A percentile compares a stretch with the other conserved stretches of the same genome.
phyloP scores from a whole-genome alignment of 2,888 invertebrate genomes.

The Julus scandinavius region DNA sequence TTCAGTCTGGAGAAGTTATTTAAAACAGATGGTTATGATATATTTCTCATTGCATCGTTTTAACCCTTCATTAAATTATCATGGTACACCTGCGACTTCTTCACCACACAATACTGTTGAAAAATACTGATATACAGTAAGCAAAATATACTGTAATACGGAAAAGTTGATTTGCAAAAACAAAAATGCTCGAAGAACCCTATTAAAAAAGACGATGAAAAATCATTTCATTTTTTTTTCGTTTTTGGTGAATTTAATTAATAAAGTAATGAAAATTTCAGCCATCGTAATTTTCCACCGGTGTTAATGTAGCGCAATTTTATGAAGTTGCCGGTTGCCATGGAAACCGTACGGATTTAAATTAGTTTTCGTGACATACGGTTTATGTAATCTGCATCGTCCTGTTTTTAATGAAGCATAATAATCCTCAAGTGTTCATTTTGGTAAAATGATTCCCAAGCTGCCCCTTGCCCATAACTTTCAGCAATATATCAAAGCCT shows the following conservation, averaged over 20 bases:
- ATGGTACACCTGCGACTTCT: too few species aligned
- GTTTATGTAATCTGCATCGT: not conserved
- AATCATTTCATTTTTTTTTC: not conserved
- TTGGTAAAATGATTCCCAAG: not conserved
- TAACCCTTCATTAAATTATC: too few species aligned
- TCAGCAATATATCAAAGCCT: not conserved
- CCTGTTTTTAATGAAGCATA: constrained; percentile 1
- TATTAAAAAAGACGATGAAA: not conserved
- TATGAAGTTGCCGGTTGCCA: not conserved
- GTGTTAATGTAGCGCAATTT: not conserved
- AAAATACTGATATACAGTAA: too few species aligned
- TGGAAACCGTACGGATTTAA: not conserved
- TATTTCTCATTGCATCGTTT: too few species aligned
- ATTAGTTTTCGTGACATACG: not conserved
- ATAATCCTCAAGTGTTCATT: not conserved
- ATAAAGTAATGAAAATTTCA: not conserved
- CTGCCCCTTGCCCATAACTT: not conserved
- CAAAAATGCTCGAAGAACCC: too few species aligned
- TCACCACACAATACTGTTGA: too few species aligned
- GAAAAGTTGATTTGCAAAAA: too few species aligned
- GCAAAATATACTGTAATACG: too few species aligned
- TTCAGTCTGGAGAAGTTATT: too few species aligned
- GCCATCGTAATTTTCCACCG: not conserved
- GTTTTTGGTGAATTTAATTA: not conserved
- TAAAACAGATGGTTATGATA: too few species aligned